These are phyloP conservation scores for Megatriorchis doriae DNA, from an alignment of 2,113 vertebrate species.

Conservation along the genomic window DNA sequence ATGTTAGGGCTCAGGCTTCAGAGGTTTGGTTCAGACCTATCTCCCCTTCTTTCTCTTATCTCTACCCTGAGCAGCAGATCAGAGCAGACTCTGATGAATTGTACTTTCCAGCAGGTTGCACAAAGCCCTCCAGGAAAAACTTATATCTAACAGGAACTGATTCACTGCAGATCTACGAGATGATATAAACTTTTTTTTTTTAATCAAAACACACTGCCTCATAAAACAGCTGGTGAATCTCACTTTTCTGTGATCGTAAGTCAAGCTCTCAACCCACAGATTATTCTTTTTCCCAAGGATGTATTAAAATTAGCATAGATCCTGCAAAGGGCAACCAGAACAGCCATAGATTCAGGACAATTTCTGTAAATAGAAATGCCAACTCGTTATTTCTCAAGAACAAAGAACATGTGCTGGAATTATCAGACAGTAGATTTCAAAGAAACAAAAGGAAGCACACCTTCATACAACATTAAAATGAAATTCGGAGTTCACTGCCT, in stretches of 20 bases:
- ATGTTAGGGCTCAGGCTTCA: background rate
- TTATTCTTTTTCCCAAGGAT: background rate
- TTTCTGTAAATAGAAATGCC: background rate
- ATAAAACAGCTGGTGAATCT: background rate
- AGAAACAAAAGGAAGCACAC: background rate
- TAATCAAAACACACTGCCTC: background rate
- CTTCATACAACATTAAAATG: background rate
- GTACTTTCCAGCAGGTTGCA: conserved; percentile 1
- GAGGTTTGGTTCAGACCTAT: background rate
- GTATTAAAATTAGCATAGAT: background rate
- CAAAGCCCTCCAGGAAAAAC: background rate
- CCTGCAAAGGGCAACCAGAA: background rate
- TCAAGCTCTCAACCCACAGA: background rate
- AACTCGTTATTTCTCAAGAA: background rate
- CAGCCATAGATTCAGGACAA: too few relatives aligned
- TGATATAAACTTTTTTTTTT: background rate
- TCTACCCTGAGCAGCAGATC: background rate
- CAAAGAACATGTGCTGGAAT: background rate
- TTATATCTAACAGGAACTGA: background rate
- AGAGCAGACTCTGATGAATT: background rate
- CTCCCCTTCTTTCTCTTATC: conserved; percentile 5
- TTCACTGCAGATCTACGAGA: background rate
- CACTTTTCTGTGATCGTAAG: background rate
- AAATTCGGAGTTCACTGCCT: background rate
- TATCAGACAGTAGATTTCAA: background rate